phyloP scores from a whole-genome alignment of 1,140 invertebrate genomes.

The Condylostylus longicornis region DNA sequence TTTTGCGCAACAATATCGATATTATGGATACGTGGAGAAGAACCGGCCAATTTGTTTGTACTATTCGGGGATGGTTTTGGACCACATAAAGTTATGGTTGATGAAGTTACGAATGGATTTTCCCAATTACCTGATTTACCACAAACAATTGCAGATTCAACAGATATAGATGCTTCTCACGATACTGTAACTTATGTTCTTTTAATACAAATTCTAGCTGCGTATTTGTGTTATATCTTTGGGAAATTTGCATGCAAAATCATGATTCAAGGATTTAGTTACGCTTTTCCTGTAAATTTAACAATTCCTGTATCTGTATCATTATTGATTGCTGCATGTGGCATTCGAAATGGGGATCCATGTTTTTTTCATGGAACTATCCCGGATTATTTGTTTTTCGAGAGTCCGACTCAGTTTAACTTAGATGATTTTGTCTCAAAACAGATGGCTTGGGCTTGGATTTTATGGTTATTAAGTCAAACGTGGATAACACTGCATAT shows the following conservation, averaged over 20 bases:
- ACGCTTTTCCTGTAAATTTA: constrained; percentile 85
- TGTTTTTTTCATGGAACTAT: constrained; percentile 75
- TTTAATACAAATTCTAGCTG: constrained; percentile 63
- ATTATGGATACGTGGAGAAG: constrained; percentile 56
- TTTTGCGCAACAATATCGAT: constrained; percentile 57
- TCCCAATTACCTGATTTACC: constrained; percentile 54
- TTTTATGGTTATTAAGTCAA: constrained; percentile 86
- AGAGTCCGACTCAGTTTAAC: constrained; percentile 66
- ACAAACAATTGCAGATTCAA: constrained; percentile 50
- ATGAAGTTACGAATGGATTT: constrained; percentile 40
- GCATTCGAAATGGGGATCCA: constrained; percentile 65
- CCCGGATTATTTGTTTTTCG: constrained; percentile 80
- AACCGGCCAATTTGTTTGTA: constrained; percentile 60
- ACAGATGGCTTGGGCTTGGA: constrained; percentile 84
- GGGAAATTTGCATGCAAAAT: constrained; percentile 95
- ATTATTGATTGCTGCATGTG: constrained; percentile 74
- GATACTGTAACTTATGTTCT: constrained; percentile 64
- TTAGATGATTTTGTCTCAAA: constrained; percentile 71
- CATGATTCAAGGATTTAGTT: constrained; percentile 90
- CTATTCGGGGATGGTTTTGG: constrained; percentile 60
- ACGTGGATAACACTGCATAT: constrained; percentile 93
- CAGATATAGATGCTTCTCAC: constrained; percentile 48
- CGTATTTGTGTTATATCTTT: constrained; percentile 81
- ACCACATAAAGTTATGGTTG: constrained; percentile 60
- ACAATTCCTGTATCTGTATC: constrained; percentile 81